A percentile compares a stretch with the other conserved stretches of the same genome.
Conservation (phyloP, 2,797 vertebrate genomes). For the Arctocebus calabarensis region DNA sequence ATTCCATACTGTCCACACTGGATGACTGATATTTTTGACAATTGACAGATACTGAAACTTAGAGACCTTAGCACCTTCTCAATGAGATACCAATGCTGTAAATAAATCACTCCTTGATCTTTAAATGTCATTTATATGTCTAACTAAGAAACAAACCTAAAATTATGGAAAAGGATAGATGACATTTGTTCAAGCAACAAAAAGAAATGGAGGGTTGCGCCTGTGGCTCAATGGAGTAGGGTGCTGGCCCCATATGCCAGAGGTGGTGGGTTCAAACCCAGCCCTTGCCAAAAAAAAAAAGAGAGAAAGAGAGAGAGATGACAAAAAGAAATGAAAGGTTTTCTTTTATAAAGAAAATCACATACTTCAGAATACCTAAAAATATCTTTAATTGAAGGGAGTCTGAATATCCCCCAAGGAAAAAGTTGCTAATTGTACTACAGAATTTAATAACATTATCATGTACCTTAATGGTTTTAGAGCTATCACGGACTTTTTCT, state of each 20-base stretch:
- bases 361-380: constrained; percentile 60
- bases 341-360: constrained; percentile 43
- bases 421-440: constrained; percentile 63
- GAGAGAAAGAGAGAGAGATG: too few relatives aligned
- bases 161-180: constrained; percentile 6
- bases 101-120: constrained; percentile 26
- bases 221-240: too few relatives aligned
- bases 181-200: constrained; percentile 32
- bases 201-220: not conserved
- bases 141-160: constrained; percentile 33
- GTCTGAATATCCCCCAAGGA: constrained; percentile 51
- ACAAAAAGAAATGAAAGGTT: not conserved
- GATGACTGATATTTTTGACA: not conserved
- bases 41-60: not conserved
- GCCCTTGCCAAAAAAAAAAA: too few relatives aligned
- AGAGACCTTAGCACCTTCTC: not conserved
- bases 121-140: constrained; percentile 52
- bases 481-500: constrained; percentile 42
- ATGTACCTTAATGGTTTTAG: constrained; percentile 40
- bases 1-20: not conserved
- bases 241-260: too few relatives aligned
- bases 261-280: too few relatives aligned
- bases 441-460: constrained; percentile 67
- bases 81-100: not conserved
- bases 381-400: constrained; percentile 61